Evolutionary conservation across 2,888 invertebrate genomes (phyloP), one percentile per base, ranked within the genome.

Genomic region (Drosophila austrosaltans): DNA sequence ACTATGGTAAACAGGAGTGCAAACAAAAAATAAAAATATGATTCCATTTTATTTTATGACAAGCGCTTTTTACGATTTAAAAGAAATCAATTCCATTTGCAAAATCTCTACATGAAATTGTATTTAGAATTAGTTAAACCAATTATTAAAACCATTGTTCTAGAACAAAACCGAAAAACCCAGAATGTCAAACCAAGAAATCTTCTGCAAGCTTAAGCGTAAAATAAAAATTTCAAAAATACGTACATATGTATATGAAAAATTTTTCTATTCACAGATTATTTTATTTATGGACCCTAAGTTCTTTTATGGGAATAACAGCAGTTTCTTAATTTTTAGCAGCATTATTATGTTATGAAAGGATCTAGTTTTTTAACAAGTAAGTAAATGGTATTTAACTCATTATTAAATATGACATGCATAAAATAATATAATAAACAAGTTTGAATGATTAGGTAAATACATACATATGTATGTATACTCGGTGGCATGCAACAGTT

Each of bases 71-170:
- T 82, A 82, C 79, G 85, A 77, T 56, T 68, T 73, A 85, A 75
- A 62, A 36, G 69, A 71, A 69, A 54, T 66, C 69, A 85, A 70
- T 72, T 54, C 42, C 70, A 69, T 67, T 74, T 78, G 63, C 75
- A 61, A 75, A 76, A 58, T 65, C 64, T 65, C 75, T 62, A 74
- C 78, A 48, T 48, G 48, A 48, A 48, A 80, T 74, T 88, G 80
- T 90, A 79, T 75, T 76, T 87, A 88, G 89, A 83, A 82, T 90
- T 83, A 81, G 88, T 81, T 82, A 78, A 87, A 78, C 73, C 59
- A 83, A 89, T 82, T 76, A 69, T 60, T 72, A 74, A 60, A 56
- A 8, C 22, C 32, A 39, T 48, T 48, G 25, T 25, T 48, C 48
- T 48, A 10, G 6, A 57, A 54, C 54, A 54, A 54, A 54, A 54